Evolutionary conservation across 2,113 vertebrate genomes (phyloP), one percentile per base, ranked within the genome.

Genomic region (Sinosuthora webbiana): DNA sequence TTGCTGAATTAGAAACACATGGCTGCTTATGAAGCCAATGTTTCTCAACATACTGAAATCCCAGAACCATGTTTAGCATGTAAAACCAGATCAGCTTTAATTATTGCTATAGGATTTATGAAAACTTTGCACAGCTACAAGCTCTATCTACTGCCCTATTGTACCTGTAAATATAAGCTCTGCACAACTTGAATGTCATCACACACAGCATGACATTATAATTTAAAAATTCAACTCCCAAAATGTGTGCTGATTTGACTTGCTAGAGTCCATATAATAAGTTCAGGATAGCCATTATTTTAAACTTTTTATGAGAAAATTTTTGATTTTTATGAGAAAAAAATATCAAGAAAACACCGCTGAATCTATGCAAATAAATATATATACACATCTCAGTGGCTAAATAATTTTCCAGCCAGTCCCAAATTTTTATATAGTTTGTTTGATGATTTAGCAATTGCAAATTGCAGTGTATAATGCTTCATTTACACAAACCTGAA

Each of bases 1-100:
- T 70, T 68, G 77, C 77, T 93, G 93, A 95, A 95, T 97, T 96
- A 81, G 88, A 95, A 96, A 87, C 92, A 91, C 33, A 88, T 89
- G 92, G 41, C n/a, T 94, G 44, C 81, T 90, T 78, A 78, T 86
- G 90, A 93, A 96, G 81, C 60, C 71, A 93, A 44, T 87, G 82
- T 37, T 87, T 86, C 69, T 82, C 42, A 94, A 79, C 42, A 69
- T 77, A 81, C 28, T 67, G 71, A 93, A 91, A 68, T 59, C 47
- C 69, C 85, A 94, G 69, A 95, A 93, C 59, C 49, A 81, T 57
- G 67, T 87, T 95, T 89, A 87, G 57, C 42, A 77, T 77, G 69
- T 94, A 92, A 88, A 81, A 87, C 17, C 24, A 87, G 94, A 95
- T 91, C 80, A 91, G 52, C 73, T 93, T 92, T 87, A 90, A 95